A percentile compares a stretch with the other conserved stretches of the same genome.
Conservation (phyloP, 2,113 vertebrate species). For the Solenodon paradoxus region DNA sequence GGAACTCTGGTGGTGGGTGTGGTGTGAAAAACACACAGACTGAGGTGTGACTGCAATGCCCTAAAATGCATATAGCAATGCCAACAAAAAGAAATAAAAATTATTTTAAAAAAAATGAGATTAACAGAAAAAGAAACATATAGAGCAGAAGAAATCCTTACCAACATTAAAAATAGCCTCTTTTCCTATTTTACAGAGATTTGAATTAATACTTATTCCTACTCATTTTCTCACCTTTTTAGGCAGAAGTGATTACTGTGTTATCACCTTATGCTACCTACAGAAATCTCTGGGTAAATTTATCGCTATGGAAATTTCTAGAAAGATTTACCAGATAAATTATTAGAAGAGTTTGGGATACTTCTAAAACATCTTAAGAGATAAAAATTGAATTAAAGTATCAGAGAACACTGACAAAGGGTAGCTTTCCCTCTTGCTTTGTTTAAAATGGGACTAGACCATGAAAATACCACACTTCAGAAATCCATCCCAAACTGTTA, state of each 20-base stretch:
- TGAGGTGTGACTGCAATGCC: too few species aligned
- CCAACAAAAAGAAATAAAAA: constrained; percentile 69
- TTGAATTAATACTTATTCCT: constrained; percentile 75
- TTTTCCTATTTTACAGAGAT: constrained; percentile 68
- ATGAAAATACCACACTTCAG: constrained; percentile 1
- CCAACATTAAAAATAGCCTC: constrained; percentile 62
- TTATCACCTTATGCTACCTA: constrained; percentile 55
- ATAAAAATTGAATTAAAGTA: not conserved
- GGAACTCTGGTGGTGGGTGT: too few species aligned
- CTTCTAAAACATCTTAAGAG: constrained; percentile 40
- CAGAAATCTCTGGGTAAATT: too few species aligned
- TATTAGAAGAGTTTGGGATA: constrained; percentile 19
- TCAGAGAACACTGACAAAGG: constrained; percentile 54
- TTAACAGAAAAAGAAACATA: constrained; percentile 69
- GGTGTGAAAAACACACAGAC: too few species aligned
- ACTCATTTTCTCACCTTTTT: constrained; percentile 77
- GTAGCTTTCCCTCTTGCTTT: not conserved
- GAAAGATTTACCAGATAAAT: constrained; percentile 55
- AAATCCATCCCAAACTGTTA: constrained; percentile 17
- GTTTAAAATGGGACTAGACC: not conserved
- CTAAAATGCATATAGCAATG: too few species aligned
- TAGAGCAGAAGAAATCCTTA: constrained; percentile 67
- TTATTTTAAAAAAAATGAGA: constrained; percentile 59
- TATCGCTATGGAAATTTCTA: constrained; percentile 52
- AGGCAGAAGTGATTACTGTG: constrained; percentile 30